Evolutionary conservation across 2,797 vertebrate genomes (phyloP), one percentile per base, ranked within the genome.

Genomic region (Cynodonichthys magdalenae): DNA sequence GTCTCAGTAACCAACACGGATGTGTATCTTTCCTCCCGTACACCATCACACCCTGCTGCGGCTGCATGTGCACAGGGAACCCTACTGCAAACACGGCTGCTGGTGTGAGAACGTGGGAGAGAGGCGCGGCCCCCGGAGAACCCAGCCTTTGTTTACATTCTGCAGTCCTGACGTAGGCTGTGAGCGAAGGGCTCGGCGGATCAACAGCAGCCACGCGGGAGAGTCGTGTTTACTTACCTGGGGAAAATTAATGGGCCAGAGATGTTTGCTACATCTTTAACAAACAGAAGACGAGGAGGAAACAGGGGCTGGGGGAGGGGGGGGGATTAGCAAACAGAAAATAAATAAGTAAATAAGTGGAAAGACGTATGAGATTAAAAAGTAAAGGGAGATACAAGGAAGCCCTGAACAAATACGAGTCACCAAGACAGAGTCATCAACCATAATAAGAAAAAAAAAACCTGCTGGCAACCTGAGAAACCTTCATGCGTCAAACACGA

Each of bases 121-220:
- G 82, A 76, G 76, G 71, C 79, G 1, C 28, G 20, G 71, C 63
- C 80, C 76, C 80, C 76, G 79, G 77, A 82, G 85, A 80, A 59
- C 83, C 84, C 73, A 61, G 74, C 84, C 87, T 83, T 45, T 93
- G 89, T 93, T 92, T 81, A 90, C 90, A 90, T 89, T 91, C 84
- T 80, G 58, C 18, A 24, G 63, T 4, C 69, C 78, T 89, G 89
- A 94, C 92, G 91, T 92, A 90, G 93, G 81, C 4, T 24, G 8
- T 6, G 61, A 68, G 59, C 34, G 0, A 15, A 74, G 81, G 57
- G 71, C 71, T 60, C 29, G 64, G 59, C 68, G 74, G 77, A 81
- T 87, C 78, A 88, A 80, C 85, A 79, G 60, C 31, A 74, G 71
- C 66, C 63, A 29, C 59, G 65, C n/a, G 50, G 77, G 72, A 79